Percentiles rank a stretch among this genome's conserved stretches.
These are phyloP conservation scores for Brachypteracias leptosomus DNA, from an alignment of 2,113 vertebrate genomes.

Conservation along the genomic window DNA sequence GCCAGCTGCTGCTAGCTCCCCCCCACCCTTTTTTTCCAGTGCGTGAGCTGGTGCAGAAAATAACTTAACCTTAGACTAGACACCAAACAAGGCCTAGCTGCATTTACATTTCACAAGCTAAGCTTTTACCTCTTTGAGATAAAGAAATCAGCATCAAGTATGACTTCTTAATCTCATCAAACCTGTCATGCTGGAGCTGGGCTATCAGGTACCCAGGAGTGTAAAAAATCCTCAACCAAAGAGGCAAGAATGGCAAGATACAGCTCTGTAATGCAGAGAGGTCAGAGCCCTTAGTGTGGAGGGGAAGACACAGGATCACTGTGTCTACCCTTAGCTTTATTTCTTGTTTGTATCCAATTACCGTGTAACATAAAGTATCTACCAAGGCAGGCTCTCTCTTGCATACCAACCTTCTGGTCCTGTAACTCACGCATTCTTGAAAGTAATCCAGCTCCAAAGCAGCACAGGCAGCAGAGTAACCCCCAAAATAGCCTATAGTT, in stretches of 20 bases:
- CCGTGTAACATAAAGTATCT: conserved; percentile 8
- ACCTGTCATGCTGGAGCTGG: not conserved
- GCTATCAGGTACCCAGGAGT: not conserved
- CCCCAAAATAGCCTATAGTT: not conserved
- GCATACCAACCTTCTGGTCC: not conserved
- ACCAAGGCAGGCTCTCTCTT: not conserved
- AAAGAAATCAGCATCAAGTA: not conserved
- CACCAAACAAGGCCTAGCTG: not conserved
- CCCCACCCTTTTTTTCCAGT: not conserved
- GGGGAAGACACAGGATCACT: not conserved
- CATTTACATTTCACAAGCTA: not conserved
- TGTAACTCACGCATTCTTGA: not conserved
- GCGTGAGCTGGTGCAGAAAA: not conserved
- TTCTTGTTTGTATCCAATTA: conserved; percentile 40
- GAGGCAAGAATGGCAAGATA: not conserved
- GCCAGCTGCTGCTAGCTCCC: not conserved
- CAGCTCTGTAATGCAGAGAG: not conserved
- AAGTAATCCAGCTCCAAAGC: not conserved
- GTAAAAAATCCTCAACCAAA: not conserved
- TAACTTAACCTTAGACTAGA: not conserved
- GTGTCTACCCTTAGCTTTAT: not conserved
- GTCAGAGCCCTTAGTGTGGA: not conserved
- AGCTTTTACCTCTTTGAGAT: not conserved
- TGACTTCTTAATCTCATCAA: not conserved
- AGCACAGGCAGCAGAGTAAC: not conserved